These are phyloP conservation scores for Plumapathes pennacea DNA, from an alignment of 92 coral and sea anemone genomes.

Conservation along the genomic window DNA sequence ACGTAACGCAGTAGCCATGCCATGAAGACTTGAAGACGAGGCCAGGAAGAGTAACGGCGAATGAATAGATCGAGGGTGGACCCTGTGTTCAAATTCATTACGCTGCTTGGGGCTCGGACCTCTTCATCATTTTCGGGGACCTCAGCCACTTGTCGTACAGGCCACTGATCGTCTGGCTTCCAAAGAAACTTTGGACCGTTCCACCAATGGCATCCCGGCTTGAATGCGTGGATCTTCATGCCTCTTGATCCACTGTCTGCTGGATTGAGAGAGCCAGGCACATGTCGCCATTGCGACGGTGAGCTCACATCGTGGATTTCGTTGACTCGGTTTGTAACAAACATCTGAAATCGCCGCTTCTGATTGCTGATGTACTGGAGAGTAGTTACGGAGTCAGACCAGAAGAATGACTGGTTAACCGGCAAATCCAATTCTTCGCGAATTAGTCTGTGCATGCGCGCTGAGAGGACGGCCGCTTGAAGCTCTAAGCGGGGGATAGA, in stretches of 20 bases:
- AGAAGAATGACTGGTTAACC: no score
- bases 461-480: neutral
- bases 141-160: constrained; percentile 2
- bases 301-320: no score
- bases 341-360: no score
- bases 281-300: no score
- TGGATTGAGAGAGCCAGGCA: no score
- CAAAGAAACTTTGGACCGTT: constrained; percentile 43
- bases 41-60: constrained; percentile 28
- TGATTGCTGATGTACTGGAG: no score
- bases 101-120: constrained; percentile 15
- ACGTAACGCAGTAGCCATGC: constrained; percentile 45
- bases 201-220: constrained; percentile 38
- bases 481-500: constrained; percentile 7
- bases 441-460: no score
- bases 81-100: constrained; percentile 4
- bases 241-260: constrained; percentile 67
- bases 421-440: no score
- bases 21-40: constrained; percentile 25
- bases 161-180: constrained; percentile 50
- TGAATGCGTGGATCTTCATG: constrained; percentile 18
- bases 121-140: constrained; percentile 53
- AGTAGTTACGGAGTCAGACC: no score
- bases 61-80: constrained; percentile 19
- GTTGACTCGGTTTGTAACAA: no score